Conservation (phyloP, 2,797 vertebrate genomes). For the Betta splendens region DNA sequence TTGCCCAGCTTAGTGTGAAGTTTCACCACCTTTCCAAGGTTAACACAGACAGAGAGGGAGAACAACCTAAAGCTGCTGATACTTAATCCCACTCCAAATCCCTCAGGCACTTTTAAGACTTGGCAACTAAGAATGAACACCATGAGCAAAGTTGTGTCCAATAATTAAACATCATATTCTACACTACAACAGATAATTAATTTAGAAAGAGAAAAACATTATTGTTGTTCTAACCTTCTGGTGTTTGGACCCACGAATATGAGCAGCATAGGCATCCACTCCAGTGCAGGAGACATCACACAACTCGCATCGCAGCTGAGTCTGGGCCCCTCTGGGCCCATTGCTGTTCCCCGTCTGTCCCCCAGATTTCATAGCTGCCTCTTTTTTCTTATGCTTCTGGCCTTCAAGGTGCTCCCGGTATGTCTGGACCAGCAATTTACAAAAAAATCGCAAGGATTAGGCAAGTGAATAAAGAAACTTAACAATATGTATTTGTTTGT, state of each 20-base stretch:
- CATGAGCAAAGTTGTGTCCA: constrained; percentile 10
- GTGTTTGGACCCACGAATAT: constrained; percentile 82
- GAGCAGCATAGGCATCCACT: constrained; percentile 80
- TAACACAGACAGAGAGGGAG: constrained; percentile 36
- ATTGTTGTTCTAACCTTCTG: constrained; percentile 76
- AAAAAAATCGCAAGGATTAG: not conserved
- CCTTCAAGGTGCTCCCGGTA: constrained; percentile 86
- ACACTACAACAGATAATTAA: constrained; percentile 7
- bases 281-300: constrained; percentile 85
- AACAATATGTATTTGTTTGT: not conserved
- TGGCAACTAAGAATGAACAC: constrained; percentile 39
- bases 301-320: constrained; percentile 83
- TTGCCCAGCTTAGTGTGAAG: constrained; percentile 88
- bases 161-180: constrained; percentile 8
- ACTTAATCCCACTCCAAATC: constrained; percentile 41
- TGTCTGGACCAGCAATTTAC: constrained; percentile 72
- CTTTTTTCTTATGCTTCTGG: constrained; percentile 90
- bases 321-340: constrained; percentile 73
- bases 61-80: constrained; percentile 30
- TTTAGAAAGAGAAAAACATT: constrained; percentile 3
- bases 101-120: constrained; percentile 22
- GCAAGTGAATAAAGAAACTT: not conserved
- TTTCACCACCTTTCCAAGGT: constrained; percentile 84
- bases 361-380: constrained; percentile 80
- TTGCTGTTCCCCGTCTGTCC: constrained; percentile 60